These are phyloP conservation scores for Calliopum simillimum DNA, from an alignment of 2,888 invertebrate species.

Conservation along the genomic window DNA sequence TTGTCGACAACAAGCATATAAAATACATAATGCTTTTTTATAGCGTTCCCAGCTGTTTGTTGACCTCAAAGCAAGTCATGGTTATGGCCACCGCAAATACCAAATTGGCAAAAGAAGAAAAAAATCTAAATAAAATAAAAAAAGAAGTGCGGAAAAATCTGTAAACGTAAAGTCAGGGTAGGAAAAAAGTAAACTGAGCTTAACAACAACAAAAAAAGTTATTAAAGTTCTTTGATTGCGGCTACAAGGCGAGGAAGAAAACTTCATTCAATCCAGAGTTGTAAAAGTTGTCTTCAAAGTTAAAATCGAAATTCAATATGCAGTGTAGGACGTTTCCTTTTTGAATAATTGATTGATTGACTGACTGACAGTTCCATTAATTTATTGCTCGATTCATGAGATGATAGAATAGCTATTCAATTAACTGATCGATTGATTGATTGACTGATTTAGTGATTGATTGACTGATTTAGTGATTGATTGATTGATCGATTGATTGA, in stretches of 20 bases:
- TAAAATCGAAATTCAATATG: too few relatives aligned
- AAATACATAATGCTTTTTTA: conserved; percentile 33
- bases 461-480: too few relatives aligned
- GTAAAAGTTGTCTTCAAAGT: too few relatives aligned
- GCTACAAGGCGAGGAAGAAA: neutral
- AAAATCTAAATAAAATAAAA: neutral
- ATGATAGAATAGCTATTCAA: too few relatives aligned
- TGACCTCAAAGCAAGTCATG: conserved; percentile 67
- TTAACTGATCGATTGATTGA: too few relatives aligned
- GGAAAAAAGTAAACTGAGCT: conserved; percentile 2
- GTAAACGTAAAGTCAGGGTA: conserved; percentile 1
- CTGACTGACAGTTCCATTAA: too few relatives aligned
- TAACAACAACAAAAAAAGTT: conserved; percentile 3
- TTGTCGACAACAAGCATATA: conserved; percentile 27
- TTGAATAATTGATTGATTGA: too few relatives aligned
- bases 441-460: too few relatives aligned
- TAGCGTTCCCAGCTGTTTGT: conserved; percentile 65
- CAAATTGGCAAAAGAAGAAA: conserved; percentile 24
- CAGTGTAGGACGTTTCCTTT: too few relatives aligned
- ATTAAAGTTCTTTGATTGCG: conserved; percentile 20
- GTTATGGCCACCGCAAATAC: conserved; percentile 59
- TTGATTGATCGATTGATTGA: too few relatives aligned
- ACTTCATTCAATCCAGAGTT: too few relatives aligned
- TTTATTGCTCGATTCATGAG: too few relatives aligned
- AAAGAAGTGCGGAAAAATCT: neutral